These are phyloP conservation scores for Oophaga pumilio DNA, from an alignment of 2,113 vertebrate species.

Conservation along the genomic window DNA sequence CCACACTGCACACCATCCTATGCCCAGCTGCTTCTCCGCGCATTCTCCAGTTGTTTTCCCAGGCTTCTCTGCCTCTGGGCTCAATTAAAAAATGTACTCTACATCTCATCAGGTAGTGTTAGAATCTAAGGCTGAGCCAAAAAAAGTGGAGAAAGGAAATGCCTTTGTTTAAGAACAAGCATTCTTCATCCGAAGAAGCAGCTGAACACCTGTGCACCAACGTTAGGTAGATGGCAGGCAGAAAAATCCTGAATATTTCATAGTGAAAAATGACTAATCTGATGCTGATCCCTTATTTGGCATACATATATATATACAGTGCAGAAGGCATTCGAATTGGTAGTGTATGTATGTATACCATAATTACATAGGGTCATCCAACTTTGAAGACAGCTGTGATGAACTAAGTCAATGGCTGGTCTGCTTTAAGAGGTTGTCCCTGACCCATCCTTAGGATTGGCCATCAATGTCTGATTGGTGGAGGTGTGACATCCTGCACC, in stretches of 20 bases:
- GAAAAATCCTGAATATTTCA: not conserved
- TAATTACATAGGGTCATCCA: no score
- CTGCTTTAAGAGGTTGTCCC: no score
- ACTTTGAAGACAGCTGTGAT: no score
- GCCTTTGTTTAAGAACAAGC: slow-evolving; percentile 69
- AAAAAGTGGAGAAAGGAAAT: slow-evolving; percentile 62
- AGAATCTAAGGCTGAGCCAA: slow-evolving; percentile 75
- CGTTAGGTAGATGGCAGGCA: not conserved
- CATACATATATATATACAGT: not conserved
- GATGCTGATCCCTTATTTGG: not conserved
- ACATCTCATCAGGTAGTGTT: slow-evolving; percentile 74
- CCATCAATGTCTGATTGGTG: no score
- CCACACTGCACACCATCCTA: slow-evolving; percentile 66
- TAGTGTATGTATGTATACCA: no score
- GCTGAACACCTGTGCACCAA: slow-evolving; percentile 61
- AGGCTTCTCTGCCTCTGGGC: slow-evolving; percentile 78
- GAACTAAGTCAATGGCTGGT: no score
- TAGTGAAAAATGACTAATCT: not conserved
- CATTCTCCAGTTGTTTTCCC: slow-evolving; percentile 70
- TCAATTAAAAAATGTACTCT: slow-evolving; percentile 78
- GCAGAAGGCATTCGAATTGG: no score
- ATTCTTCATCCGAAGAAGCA: slow-evolving; percentile 67
- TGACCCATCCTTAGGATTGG: no score
- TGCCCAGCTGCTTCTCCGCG: slow-evolving; percentile 76
- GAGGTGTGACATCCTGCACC: no score